Evolutionary conservation across 2,888 invertebrate species (phyloP), one percentile per base, ranked within the genome.

Genomic region (Melipona bicolor): DNA sequence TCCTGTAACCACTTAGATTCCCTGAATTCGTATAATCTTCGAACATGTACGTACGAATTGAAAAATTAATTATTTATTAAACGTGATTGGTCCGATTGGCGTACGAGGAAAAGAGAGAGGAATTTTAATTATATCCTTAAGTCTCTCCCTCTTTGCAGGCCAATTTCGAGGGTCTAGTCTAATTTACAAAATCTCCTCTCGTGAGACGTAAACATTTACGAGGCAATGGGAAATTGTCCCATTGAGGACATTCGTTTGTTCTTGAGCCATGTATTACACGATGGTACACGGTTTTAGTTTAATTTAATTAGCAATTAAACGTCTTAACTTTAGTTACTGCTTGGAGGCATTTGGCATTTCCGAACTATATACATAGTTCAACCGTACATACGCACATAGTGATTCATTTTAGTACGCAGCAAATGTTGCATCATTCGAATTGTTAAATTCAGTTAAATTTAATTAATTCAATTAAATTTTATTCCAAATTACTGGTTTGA

Each of bases 61-160:
- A 5, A 27, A 72, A 65, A 61, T 77, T 67, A 78, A 83, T 77
- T 70, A 67, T 67, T 61, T 54, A 50, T 83, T 68, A 36, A 83
- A 52, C 27, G 54, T n/a, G 54, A 71, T 76, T 49, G 67, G 32
- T 50, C 36, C 54, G n/a, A n/a, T n/a, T 32, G n/a, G 5, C 2
- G 17, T 17, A 9, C 1, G 4, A 21, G 17, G 36, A 21, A 77
- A 59, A 17, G n/a, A 27, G 69, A 17, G n/a, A 27, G 81, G 61
- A 75, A 81, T 81, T 75, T 81, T 70, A 67, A 82, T 82, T 71
- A 54, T 49, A 49, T 24, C 15, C 13, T 24, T 17, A 11, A 79
- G 73, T 59, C 52, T 52, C 54, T 21, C 19, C 1, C 4, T 15
- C 67, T 61, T 52, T 49, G 27, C n/a, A 61, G 13, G 54, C 36